Percentiles rank a stretch among this genome's conserved stretches.
Evolutionary conservation across 2,888 invertebrate genomes (phyloP).

Genomic region (Gymnosoma rotundatum): DNA sequence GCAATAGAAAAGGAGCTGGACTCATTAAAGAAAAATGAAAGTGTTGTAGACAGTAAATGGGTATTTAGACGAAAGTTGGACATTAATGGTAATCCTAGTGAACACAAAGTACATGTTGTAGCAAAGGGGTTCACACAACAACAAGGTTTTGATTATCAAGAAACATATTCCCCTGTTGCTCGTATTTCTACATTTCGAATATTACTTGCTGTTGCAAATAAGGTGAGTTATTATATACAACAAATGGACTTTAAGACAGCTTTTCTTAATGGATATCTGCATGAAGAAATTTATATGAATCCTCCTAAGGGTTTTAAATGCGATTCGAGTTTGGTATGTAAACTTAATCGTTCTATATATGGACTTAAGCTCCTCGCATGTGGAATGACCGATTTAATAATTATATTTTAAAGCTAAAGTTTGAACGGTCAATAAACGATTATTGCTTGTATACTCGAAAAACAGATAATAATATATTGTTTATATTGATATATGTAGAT

Average conservation of each 20-base stretch:
- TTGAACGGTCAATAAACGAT: constrained; percentile 6
- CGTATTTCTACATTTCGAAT: neutral
- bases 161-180: no score
- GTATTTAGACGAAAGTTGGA: constrained; percentile 13
- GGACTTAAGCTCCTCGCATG: neutral
- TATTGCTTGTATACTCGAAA: neutral
- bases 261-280: no score
- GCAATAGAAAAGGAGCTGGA: no score
- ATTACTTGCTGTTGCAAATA: constrained; percentile 21
- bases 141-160: constrained; percentile 28
- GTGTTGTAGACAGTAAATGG: no score
- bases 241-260: no score
- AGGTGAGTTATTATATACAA: neutral
- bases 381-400: no score
- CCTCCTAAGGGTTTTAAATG: neutral
- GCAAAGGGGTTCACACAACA: constrained; percentile 17
- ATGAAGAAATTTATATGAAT: no score
- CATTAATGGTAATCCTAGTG: constrained; percentile 2
- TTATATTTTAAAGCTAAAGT: neutral
- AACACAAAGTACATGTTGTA: constrained; percentile 23
- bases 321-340: constrained; percentile 5
- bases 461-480: no score
- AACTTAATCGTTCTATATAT: constrained; percentile 6
- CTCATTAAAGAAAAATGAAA: no score
- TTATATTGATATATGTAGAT: no score